phyloP scores from a whole-genome alignment of 1,140 invertebrate species.

The Meloidogyne floridensis region DNA sequence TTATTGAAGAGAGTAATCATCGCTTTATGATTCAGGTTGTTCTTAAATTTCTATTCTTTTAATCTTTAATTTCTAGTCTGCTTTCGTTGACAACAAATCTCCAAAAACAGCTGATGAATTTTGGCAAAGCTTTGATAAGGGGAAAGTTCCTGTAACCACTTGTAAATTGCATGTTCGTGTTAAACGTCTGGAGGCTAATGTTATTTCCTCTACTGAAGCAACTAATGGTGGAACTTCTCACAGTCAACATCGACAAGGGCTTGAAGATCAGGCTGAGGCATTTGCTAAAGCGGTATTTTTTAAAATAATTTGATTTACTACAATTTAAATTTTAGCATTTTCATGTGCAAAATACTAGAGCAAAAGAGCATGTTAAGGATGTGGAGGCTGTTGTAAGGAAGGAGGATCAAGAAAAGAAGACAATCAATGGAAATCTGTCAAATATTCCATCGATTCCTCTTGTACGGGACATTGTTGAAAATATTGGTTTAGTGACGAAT shows the following conservation, averaged over 20 bases:
- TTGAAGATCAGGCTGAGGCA: not conserved
- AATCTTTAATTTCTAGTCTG: not conserved
- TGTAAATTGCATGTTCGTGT: not conserved
- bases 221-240: not conserved
- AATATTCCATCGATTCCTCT: not conserved
- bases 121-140: slow-evolving; percentile 12
- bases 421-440: too few relatives aligned
- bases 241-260: not conserved
- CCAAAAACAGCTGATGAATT: slow-evolving; percentile 9
- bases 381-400: too few relatives aligned
- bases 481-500: not conserved
- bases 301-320: not conserved
- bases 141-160: not conserved
- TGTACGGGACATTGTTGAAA: not conserved
- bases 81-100: not conserved
- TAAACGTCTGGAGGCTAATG: not conserved
- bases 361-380: not conserved
- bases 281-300: not conserved
- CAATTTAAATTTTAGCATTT: not conserved
- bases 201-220: not conserved
- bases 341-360: not conserved
- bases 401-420: too few relatives aligned
- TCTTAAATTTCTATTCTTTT: not conserved
- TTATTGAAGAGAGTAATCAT: slow-evolving; percentile 7
- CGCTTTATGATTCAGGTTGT: slow-evolving; percentile 16